A percentile compares a stretch with the other conserved stretches of the same genome.
Evolutionary conservation across 92 coral and sea anemone species (phyloP).

Genomic region (Bergia puertoricense): DNA sequence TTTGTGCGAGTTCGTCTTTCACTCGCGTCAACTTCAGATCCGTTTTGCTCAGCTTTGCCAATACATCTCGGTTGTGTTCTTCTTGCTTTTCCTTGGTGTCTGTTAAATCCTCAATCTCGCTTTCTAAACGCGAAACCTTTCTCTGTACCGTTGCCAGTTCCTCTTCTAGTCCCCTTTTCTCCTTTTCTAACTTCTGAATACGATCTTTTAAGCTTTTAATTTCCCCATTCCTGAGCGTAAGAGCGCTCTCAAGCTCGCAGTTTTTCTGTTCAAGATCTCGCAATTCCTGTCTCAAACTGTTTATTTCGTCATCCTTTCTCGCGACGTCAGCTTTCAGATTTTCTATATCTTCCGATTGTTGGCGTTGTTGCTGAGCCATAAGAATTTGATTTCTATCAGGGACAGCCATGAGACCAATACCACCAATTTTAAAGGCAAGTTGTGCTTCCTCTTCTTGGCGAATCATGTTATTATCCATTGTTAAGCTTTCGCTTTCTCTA

Average conservation of each 20-base stretch:
- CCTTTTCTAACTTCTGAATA: conserved; percentile 42
- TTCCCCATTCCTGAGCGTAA: conserved; percentile 38
- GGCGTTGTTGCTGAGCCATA: conserved; percentile 4
- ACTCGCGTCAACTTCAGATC: background rate
- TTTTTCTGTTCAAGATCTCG: conserved; percentile 49
- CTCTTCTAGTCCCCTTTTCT: conserved; percentile 44
- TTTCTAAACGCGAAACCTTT: conserved; percentile 34
- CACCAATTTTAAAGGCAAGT: background rate
- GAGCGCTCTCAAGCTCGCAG: conserved; percentile 32
- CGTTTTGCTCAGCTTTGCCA: conserved; percentile 7
- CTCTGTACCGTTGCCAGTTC: conserved; percentile 31
- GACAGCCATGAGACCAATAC: background rate
- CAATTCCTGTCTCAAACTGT: conserved; percentile 32
- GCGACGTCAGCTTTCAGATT: conserved; percentile 29
- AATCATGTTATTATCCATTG: background rate
- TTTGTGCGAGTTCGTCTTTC: conserved; percentile 42
- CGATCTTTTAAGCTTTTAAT: conserved; percentile 33
- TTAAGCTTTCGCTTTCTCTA: background rate
- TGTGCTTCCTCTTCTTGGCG: conserved; percentile 5
- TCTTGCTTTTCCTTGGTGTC: conserved; percentile 29
- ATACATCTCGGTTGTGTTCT: conserved; percentile 22
- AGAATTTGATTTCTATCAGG: background rate
- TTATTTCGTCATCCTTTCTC: conserved; percentile 41
- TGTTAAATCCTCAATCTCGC: conserved; percentile 20
- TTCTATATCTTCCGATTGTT: conserved; percentile 45